These are phyloP conservation scores for Cryptus armator DNA, from an alignment of 2,888 invertebrate genomes.

Conservation along the genomic window DNA sequence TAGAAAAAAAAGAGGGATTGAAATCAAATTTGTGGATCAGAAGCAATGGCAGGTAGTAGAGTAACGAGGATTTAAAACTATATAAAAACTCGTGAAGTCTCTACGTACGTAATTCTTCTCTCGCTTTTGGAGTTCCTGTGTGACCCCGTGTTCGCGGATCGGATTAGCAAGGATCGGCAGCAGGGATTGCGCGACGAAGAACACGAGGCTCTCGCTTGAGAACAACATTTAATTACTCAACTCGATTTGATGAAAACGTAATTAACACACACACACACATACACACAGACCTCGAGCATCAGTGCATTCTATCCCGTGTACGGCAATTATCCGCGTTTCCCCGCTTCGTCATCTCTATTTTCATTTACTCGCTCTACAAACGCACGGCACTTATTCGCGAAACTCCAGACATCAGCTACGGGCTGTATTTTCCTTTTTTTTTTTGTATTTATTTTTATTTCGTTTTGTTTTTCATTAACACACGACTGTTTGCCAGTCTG, in stretches of 20 bases:
- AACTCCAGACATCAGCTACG: not conserved
- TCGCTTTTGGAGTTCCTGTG: not conserved
- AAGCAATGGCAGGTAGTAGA: slow-evolving; percentile 12
- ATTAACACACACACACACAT: slow-evolving; percentile 9
- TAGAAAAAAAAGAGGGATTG: no score
- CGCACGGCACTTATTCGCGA: not conserved
- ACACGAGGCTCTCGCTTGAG: slow-evolving; percentile 15
- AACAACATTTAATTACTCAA: slow-evolving; percentile 46
- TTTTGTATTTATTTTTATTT: not conserved
- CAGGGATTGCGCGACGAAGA: slow-evolving; percentile 5
- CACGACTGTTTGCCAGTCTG: not conserved
- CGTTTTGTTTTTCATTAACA: not conserved
- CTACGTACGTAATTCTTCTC: slow-evolving; percentile 1
- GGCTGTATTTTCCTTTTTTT: not conserved
- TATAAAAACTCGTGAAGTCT: slow-evolving; percentile 35
- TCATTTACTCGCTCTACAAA: not conserved
- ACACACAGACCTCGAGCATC: not conserved
- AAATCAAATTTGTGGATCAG: no score
- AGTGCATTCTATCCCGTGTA: slow-evolving; percentile 22
- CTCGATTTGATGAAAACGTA: slow-evolving; percentile 37
- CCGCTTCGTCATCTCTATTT: slow-evolving; percentile 10
- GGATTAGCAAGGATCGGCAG: slow-evolving; percentile 20
- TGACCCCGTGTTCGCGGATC: slow-evolving; percentile 14
- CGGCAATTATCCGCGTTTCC: slow-evolving; percentile 30
- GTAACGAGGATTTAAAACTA: slow-evolving; percentile 37